These are phyloP conservation scores for Coleophora flavipennella DNA, from an alignment of 2,888 invertebrate species.

Conservation along the genomic window DNA sequence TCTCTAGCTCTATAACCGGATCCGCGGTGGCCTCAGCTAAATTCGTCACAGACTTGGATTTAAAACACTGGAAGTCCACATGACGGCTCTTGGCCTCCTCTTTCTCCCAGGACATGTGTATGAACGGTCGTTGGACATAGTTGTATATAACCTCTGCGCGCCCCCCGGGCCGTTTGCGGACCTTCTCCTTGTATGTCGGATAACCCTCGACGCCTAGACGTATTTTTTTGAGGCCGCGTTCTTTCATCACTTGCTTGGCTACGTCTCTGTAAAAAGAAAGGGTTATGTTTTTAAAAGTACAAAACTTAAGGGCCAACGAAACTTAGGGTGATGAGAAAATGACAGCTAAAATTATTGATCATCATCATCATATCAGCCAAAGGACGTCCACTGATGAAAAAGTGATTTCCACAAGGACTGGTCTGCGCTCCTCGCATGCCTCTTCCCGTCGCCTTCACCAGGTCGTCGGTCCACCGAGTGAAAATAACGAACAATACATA, in stretches of 20 bases:
- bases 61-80: constrained; percentile 99
- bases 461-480: too few species aligned
- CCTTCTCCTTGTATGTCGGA: constrained; percentile 98
- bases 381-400: too few species aligned
- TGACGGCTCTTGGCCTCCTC: constrained; percentile 99
- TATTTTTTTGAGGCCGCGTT: constrained; percentile 98
- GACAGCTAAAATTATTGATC: too few species aligned
- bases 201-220: constrained; percentile 99
- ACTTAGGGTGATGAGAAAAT: too few species aligned
- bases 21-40: constrained; percentile 96
- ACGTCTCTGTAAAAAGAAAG: constrained; percentile 81
- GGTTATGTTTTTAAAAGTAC: too few species aligned
- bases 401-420: too few species aligned
- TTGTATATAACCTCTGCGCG: constrained; percentile 98
- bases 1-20: constrained; percentile 80
- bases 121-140: constrained; percentile 98
- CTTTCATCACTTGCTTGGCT: constrained; percentile 98
- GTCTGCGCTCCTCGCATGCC: too few species aligned
- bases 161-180: constrained; percentile 92
- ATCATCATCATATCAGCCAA: too few species aligned
- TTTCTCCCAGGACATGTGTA: constrained; percentile 99
- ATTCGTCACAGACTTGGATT: constrained; percentile 97
- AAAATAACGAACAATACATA: too few species aligned
- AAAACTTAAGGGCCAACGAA: too few species aligned
- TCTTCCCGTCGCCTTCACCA: too few species aligned